These are phyloP conservation scores for Halesus radiatus DNA, from an alignment of 1,140 invertebrate genomes.

Conservation along the genomic window DNA sequence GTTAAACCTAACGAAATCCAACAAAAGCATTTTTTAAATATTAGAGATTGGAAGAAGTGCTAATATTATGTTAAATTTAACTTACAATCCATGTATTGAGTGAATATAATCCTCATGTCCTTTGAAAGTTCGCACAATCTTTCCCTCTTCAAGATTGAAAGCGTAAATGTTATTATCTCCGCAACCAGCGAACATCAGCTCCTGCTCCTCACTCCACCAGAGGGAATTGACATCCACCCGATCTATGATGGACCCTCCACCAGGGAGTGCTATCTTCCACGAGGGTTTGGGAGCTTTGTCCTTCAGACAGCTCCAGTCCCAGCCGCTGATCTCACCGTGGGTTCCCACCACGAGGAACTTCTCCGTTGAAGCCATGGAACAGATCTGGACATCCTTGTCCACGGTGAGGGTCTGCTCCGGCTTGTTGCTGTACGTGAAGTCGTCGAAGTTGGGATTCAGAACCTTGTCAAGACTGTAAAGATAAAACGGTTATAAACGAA, in stretches of 20 bases:
- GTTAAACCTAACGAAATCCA: too few relatives aligned
- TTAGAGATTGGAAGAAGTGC: too few relatives aligned
- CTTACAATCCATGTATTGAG: slow-evolving; percentile 76
- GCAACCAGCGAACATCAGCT: slow-evolving; percentile 83
- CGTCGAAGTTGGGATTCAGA: slow-evolving; percentile 71
- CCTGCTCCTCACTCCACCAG: slow-evolving; percentile 73
- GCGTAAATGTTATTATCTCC: slow-evolving; percentile 87
- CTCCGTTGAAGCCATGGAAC: slow-evolving; percentile 79
- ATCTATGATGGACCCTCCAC: slow-evolving; percentile 76
- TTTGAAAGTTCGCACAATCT: slow-evolving; percentile 74
- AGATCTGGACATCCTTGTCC: slow-evolving; percentile 75
- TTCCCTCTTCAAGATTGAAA: slow-evolving; percentile 84
- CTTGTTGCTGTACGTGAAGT: slow-evolving; percentile 68
- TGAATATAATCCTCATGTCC: slow-evolving; percentile 90
- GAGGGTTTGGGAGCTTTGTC: slow-evolving; percentile 73
- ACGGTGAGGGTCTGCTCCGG: slow-evolving; percentile 73
- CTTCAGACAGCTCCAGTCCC: slow-evolving; percentile 80
- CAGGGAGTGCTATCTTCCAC: slow-evolving; percentile 81
- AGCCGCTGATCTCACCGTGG: slow-evolving; percentile 80
- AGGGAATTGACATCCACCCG: slow-evolving; percentile 85
- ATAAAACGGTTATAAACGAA: too few relatives aligned
- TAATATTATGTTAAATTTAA: slow-evolving; percentile 53
- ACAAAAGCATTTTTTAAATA: too few relatives aligned
- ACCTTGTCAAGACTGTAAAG: slow-evolving; percentile 72
- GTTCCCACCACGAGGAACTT: slow-evolving; percentile 83